Evolutionary conservation across 2,888 invertebrate genomes (phyloP), one percentile per base, ranked within the genome.

Genomic region (Ceratothoa steindachneri): DNA sequence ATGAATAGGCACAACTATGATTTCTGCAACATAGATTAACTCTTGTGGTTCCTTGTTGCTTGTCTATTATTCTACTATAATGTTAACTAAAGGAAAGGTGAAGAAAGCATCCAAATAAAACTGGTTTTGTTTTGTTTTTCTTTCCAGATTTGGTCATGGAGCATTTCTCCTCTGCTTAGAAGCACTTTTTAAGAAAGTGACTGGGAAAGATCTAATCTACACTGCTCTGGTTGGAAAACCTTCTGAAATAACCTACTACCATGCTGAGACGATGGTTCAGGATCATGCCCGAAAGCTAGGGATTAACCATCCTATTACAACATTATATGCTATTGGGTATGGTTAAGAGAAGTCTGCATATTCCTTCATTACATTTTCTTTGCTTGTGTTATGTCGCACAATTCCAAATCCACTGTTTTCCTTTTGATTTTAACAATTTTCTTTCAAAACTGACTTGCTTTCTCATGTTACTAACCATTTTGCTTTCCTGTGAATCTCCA

Each of bases 191-290:
- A 87, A 87, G 82, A 87, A 89, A 84, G 85, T 89, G 27, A 88
- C 89, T 1, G 88, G 88, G 0, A 85, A 86, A 75, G 87, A 88
- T 73, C 82, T 90, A 77, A 85, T 87, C 53, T 90, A 89, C 82
- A 87, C 88, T 67, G 88, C 88, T 12, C 83, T 89, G 73, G 85
- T 89, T 66, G 90, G 89, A 19, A 90, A 90, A 82, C 89, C 89
- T 1, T 88, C 88, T 81, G 88, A 89, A 83, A 84, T 89, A 67
- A 90, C 89, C 0, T 90, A 89, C 82, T 87, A 88, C 80, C 87
- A 89, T 82, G 88, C 89, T 0, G 88, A 88, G 82, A 85, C 87
- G 72, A 85, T 87, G 81, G 84, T 89, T 9, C 84, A 86, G 75
- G 83, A 86, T 67, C 87, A 88, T 81, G 89, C 89, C 0, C 55